A percentile compares a stretch with the other conserved stretches of the same genome.
phyloP scores from a whole-genome alignment of 2,888 invertebrate species.

The Sisyra terminalis region DNA sequence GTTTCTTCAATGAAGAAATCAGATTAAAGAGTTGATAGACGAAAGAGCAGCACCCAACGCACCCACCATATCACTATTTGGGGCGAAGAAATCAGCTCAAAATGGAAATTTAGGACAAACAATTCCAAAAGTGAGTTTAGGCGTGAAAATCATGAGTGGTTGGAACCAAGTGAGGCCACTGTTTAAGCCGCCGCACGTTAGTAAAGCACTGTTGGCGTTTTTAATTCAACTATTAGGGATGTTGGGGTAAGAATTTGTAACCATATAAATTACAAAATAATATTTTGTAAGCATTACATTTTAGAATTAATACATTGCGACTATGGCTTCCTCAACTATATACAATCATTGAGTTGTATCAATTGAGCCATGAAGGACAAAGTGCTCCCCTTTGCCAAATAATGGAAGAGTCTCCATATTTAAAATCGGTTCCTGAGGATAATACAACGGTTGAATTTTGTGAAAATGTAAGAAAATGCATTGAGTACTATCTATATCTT shows the following conservation, averaged over 20 bases:
- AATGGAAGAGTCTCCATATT: slow-evolving; percentile 27
- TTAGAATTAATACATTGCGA: slow-evolving; percentile 53
- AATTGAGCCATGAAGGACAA: slow-evolving; percentile 17
- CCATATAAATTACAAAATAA: not conserved
- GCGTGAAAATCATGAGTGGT: no score
- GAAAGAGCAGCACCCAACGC: slow-evolving; percentile 16
- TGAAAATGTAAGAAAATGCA: no score
- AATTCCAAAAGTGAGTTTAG: no score
- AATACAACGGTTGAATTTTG: not conserved
- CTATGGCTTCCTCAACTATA: slow-evolving; percentile 80
- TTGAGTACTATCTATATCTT: no score
- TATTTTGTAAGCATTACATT: slow-evolving; percentile 9
- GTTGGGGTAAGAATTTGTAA: slow-evolving; percentile 35
- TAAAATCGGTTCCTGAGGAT: not conserved
- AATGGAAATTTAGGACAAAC: no score
- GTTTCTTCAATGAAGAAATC: not conserved
- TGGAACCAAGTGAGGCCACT: no score
- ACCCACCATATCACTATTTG: not conserved
- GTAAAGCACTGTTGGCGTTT: slow-evolving; percentile 29
- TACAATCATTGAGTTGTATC: slow-evolving; percentile 39
- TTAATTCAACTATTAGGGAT: slow-evolving; percentile 46
- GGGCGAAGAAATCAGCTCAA: no score
- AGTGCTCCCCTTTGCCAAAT: slow-evolving; percentile 28
- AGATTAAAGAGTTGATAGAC: slow-evolving; percentile 25
- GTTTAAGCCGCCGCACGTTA: not conserved